phyloP scores from a whole-genome alignment of 2,113 vertebrate species.

The human (Homo sapiens) region DNA sequence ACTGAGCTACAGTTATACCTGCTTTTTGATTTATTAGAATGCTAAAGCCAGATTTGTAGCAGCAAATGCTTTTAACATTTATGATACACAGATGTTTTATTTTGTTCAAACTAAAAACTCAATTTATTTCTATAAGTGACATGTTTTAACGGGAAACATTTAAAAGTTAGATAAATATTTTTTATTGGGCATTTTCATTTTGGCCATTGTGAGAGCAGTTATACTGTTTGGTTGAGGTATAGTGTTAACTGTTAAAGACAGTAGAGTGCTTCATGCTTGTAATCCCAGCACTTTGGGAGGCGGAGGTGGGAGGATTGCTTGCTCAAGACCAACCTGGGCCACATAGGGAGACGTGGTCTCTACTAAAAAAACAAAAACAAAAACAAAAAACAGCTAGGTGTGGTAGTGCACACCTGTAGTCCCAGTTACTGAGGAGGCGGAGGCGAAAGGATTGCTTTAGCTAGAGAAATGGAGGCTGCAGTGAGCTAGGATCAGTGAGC shows the following conservation, averaged over 20 bases:
- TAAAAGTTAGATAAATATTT: background rate
- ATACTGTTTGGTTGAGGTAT: background rate
- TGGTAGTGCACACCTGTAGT: no score
- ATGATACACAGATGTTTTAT: background rate
- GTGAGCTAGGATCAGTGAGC: no score
- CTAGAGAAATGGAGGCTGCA: no score
- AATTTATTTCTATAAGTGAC: slow-evolving; percentile 1
- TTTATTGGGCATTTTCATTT: slow-evolving; percentile 19
- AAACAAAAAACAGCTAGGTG: no score
- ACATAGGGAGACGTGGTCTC: no score
- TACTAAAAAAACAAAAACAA: no score
- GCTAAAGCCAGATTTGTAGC: background rate
- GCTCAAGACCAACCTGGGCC: no score
- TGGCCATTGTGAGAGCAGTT: background rate
- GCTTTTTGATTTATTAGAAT: background rate
- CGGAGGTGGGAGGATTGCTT: no score
- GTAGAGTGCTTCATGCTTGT: background rate
- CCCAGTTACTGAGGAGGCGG: no score
- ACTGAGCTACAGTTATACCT: background rate
- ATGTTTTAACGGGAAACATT: slow-evolving; percentile 38
- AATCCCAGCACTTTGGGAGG: no score
- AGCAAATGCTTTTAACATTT: slow-evolving; percentile 8
- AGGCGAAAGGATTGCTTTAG: no score
- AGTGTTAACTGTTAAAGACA: background rate
- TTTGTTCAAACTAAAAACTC: background rate